phyloP scores from a whole-genome alignment of 2,113 vertebrate genomes.

The Pyrgilauda ruficollis region DNA sequence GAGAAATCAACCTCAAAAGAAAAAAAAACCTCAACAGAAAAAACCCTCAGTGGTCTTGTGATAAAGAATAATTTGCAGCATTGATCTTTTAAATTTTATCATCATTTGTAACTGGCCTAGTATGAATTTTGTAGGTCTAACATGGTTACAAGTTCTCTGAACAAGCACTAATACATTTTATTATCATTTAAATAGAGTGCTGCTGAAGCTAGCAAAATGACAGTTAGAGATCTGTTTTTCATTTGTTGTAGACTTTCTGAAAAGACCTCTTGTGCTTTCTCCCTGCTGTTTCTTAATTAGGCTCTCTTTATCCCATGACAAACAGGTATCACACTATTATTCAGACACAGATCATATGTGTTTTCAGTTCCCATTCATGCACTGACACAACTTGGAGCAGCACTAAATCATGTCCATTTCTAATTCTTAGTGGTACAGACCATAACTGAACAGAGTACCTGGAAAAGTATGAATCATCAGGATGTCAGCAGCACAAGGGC shows the following conservation, averaged over 20 bases:
- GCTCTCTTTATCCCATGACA: slow-evolving; percentile 17
- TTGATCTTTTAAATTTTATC: not conserved
- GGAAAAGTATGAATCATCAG: not conserved
- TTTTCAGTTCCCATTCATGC: slow-evolving; percentile 31
- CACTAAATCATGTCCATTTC: not conserved
- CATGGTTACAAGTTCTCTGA: not conserved
- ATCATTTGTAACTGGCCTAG: not conserved
- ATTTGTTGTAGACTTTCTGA: not conserved
- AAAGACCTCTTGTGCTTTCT: slow-evolving; percentile 21
- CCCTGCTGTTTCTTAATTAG: slow-evolving; percentile 42
- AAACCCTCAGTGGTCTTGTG: not conserved
- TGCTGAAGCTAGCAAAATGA: slow-evolving; percentile 30
- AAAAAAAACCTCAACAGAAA: not conserved
- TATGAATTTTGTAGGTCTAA: not conserved
- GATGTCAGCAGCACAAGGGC: not conserved
- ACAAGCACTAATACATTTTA: slow-evolving; percentile 11
- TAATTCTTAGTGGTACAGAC: not conserved
- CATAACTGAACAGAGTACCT: not conserved
- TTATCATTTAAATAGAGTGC: slow-evolving; percentile 21
- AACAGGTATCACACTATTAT: slow-evolving; percentile 35
- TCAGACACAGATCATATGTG: not conserved
- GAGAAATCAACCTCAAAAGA: not conserved
- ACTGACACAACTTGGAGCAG: not conserved
- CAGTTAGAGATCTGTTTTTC: not conserved
- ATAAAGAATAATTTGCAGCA: slow-evolving; percentile 16